These are phyloP conservation scores for Galeopterus variegatus DNA, from an alignment of 2,113 vertebrate genomes.

Conservation along the genomic window DNA sequence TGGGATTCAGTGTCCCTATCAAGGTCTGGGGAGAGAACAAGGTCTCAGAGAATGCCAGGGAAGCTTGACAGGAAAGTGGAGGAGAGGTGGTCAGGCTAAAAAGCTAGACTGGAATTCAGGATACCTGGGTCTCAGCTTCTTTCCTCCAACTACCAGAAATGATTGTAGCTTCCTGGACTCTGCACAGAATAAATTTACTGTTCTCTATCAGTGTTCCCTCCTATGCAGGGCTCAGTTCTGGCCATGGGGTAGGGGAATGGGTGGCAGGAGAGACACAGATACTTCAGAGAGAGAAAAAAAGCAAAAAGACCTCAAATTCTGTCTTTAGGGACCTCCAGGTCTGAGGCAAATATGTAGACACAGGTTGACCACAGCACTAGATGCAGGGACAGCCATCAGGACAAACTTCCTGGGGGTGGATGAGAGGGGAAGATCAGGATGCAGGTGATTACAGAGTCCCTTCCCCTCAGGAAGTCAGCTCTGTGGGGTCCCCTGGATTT, in stretches of 20 bases:
- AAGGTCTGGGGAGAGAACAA: constrained; percentile 42
- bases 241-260: not conserved
- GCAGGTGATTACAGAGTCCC: not conserved
- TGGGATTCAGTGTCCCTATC: constrained; percentile 60
- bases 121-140: not conserved
- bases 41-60: constrained; percentile 18
- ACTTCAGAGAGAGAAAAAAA: not conserved
- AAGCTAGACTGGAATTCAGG: not conserved
- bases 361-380: not conserved
- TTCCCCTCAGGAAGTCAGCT: not conserved
- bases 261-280: not conserved
- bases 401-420: not conserved
- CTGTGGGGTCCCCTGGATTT: not conserved
- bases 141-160: not conserved
- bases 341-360: not conserved
- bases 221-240: not conserved
- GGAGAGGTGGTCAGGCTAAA: not conserved
- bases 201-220: not conserved
- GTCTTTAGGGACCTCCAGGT: not conserved
- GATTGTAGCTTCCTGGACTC: not conserved
- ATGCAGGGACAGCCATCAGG: not conserved
- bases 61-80: not conserved
- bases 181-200: not conserved
- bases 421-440: not conserved
- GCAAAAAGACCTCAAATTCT: not conserved